Evolutionary conservation across 2,888 invertebrate genomes (phyloP), one percentile per base, ranked within the genome.

Genomic region (Morpho achilles): DNA sequence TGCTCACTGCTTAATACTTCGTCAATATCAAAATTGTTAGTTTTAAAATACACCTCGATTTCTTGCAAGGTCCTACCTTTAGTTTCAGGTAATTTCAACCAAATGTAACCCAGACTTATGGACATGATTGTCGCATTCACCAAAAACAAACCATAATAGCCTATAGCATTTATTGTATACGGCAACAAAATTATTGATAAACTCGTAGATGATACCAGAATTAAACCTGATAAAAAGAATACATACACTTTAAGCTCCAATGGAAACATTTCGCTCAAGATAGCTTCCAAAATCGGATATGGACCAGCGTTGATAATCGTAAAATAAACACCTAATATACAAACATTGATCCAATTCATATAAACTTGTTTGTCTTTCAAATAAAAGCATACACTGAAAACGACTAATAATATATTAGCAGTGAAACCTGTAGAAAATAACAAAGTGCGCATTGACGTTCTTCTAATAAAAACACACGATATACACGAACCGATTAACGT

Each of bases 201-300:
- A 44, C 42, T 23, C 9, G 44, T 2, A 8, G 44, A 23, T n/a
- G 5, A 7, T 7, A 52, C 7, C 2, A 32, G 1, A 8, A 52
- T 2, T 45, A 23, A 10, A n/a, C 43, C 5, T 16, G 52, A 32
- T 52, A 52, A 1, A 7, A 45, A 10, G 58, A 63, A 45, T 61
- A 57, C 61, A 52, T 63, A 59, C 8, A 65, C 64, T 49, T 70
- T 72, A 7, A 69, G 58, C 43, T 69, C 70, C 45, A 69, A 59
- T 0, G 72, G 72, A 41, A 64, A 71, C 49, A 71, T 66, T 63
- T 71, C 72, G n/a, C 63, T 56, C 8, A 66, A 58, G 1, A 69
- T 43, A 0, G 69, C 59, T 42, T 72, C 71, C 48, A 67, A 7
- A 2, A 71, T 50, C 0, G 72, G 67, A 58, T 64, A 65, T 0